phyloP scores from a whole-genome alignment of 2,888 invertebrate genomes.

The Spodoptera littoralis region DNA sequence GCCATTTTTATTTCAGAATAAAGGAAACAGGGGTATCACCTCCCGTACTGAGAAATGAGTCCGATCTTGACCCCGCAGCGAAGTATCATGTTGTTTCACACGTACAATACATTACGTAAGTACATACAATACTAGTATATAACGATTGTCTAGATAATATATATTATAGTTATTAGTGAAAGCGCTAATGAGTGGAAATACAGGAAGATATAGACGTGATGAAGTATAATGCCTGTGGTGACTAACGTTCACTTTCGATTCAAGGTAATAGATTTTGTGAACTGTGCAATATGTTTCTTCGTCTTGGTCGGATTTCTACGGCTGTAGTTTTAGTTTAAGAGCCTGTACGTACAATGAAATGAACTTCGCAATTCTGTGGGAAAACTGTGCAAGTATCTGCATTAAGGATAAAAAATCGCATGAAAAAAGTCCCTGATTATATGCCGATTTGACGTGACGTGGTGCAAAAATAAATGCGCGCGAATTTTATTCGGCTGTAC shows the following conservation, averaged over 20 bases:
- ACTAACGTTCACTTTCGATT: neutral
- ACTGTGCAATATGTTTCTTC: no score
- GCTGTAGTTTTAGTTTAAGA: no score
- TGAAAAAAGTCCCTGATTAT: no score
- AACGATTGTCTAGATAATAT: neutral
- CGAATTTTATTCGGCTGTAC: no score
- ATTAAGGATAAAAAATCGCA: no score
- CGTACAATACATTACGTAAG: conserved; percentile 91
- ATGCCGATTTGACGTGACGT: no score
- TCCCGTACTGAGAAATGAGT: conserved; percentile 89
- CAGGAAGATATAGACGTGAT: conserved; percentile 2
- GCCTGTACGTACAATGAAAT: no score
- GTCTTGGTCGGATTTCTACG: no score
- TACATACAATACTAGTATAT: conserved; percentile 8
- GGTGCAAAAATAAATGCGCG: no score
- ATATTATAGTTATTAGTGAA: conserved; percentile 10
- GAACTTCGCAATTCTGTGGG: no score
- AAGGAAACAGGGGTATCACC: conserved; percentile 91
- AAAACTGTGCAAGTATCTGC: no score
- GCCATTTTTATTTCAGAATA: conserved; percentile 69
- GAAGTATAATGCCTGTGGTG: neutral
- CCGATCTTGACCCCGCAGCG: conserved; percentile 92
- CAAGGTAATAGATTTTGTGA: neutral
- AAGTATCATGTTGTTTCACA: conserved; percentile 93
- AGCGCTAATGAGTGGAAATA: conserved; percentile 4